Evolutionary conservation across 2,797 vertebrate species (phyloP).

Genomic region (Nyctibius grandis): DNA sequence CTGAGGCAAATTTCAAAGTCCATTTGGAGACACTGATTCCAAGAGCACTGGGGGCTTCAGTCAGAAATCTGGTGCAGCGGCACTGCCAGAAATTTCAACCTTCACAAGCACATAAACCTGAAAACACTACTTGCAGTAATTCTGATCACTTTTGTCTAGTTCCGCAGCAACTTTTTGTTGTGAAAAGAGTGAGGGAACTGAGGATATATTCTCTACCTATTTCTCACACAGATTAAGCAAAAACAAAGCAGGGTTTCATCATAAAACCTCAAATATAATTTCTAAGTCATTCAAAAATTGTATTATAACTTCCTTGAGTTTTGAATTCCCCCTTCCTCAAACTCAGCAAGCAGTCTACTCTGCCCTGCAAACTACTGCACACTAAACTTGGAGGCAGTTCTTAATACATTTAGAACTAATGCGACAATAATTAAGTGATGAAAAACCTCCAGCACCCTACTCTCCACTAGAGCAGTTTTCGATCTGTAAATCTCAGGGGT

Average conservation of each 20-base stretch:
- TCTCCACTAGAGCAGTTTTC: not conserved
- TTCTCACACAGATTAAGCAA: not conserved
- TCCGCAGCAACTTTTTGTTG: not conserved
- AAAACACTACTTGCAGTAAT: not conserved
- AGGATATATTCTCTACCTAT: not conserved
- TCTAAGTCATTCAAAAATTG: not conserved
- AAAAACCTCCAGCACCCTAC: not conserved
- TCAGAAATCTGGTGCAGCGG: not conserved
- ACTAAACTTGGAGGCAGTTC: not conserved
- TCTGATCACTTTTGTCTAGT: not conserved
- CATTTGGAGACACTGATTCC: constrained; percentile 18
- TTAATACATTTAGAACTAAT: not conserved
- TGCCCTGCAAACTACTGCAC: not conserved
- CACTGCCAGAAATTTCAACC: not conserved
- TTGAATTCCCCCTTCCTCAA: not conserved
- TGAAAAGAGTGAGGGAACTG: not conserved
- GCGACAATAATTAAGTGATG: not conserved
- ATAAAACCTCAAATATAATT: not conserved
- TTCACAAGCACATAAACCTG: not conserved
- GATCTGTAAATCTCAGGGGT: not conserved
- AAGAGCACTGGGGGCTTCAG: not conserved
- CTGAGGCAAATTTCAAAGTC: constrained; percentile 25
- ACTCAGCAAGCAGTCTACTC: not conserved
- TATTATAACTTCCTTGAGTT: not conserved
- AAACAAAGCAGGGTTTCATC: not conserved